phyloP scores from a whole-genome alignment of 2,888 invertebrate species.

The Helicoverpa assulta region DNA sequence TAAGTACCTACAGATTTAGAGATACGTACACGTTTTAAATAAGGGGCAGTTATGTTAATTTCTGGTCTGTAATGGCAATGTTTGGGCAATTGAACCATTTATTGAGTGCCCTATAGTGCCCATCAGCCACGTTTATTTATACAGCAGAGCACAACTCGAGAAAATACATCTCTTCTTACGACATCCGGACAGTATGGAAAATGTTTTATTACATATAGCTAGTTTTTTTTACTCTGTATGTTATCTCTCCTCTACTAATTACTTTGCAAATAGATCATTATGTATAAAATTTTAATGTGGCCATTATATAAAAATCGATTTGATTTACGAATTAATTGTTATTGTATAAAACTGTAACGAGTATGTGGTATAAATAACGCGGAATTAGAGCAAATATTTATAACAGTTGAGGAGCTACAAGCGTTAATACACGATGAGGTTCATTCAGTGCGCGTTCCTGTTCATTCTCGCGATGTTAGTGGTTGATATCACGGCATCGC shows the following conservation, averaged over 20 bases:
- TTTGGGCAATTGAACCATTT: slow-evolving; percentile 6
- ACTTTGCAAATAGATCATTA: too few relatives aligned
- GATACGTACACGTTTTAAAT: slow-evolving; percentile 3
- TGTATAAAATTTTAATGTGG: too few relatives aligned
- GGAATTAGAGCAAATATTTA: too few relatives aligned
- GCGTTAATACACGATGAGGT: neutral
- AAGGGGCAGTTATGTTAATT: slow-evolving; percentile 9
- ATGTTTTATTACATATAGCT: neutral
- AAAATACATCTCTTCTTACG: slow-evolving; percentile 22
- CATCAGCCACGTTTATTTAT: slow-evolving; percentile 15
- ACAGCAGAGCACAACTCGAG: neutral
- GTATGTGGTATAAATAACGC: too few relatives aligned
- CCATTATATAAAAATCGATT: too few relatives aligned
- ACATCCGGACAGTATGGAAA: slow-evolving; percentile 6
- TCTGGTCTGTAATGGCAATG: neutral
- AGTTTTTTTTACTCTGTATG: neutral
- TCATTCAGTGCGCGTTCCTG: neutral
- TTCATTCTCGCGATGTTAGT: neutral
- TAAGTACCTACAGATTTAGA: too few relatives aligned
- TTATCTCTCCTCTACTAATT: too few relatives aligned
- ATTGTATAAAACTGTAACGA: too few relatives aligned
- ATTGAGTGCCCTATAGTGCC: neutral
- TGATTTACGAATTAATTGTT: too few relatives aligned
- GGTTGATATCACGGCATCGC: neutral
- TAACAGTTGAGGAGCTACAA: too few relatives aligned